Evolutionary conservation across 1,140 invertebrate species (phyloP), one percentile per base, ranked within the genome.

Genomic region (Wiebesia pumilae): DNA sequence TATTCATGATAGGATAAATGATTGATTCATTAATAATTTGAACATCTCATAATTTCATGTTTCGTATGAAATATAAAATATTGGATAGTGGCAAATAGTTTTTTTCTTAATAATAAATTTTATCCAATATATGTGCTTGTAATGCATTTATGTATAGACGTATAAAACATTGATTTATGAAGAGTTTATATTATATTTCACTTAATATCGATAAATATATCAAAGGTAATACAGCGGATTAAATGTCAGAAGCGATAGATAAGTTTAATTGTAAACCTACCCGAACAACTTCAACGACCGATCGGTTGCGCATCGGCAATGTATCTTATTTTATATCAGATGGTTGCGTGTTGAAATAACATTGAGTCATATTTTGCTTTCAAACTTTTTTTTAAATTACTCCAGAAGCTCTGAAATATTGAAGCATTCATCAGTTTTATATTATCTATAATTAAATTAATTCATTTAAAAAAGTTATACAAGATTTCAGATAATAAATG

Each of bases 341-440:
- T 98, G 97, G 97, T 97, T 98, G 97, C 97, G 97, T 98, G 97
- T 98, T 98, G 97, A 97, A 98, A 97, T 98, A 97, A 98, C 97
- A 97, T 98, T 97, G 97, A 97, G 97, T 98, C 97, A 97, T 90
- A 90, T 93, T 89, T 89, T 88, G 85, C 33, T 83, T 89, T 83
- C 79, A 58, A n/a, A 67, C 83, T 73, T 35, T n/a, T 27, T 47
- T 79, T 9, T 35, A 38, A 71, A 38, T 71, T 71, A 12, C 16
- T 71, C 7, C 19, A 10, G 7, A 73, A 73, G 19, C 38, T 73
- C 7, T 73, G 7, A 38, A 35, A 73, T 12, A 73, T 47, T 14
- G 16, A 54, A 14, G 19, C 19, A 19, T 54, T 21, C 10, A 54
- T 54, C 16, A 21, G 3, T 54, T 54, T 14, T 19, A 16, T 14